phyloP scores from a whole-genome alignment of 1,140 invertebrate species.

The Trachymyrmex septentrionalis region DNA sequence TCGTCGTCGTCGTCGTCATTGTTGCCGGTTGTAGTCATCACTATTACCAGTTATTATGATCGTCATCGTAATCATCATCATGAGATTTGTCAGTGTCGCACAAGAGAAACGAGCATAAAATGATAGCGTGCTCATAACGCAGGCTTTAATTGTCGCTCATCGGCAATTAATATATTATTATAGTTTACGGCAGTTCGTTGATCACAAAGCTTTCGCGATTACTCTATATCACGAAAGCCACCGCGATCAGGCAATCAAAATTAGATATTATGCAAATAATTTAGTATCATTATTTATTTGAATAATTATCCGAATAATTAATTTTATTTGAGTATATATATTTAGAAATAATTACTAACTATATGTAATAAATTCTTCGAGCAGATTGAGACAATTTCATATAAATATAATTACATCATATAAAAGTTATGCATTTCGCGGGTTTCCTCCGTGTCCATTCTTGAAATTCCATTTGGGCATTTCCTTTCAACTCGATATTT shows the following conservation, averaged over 20 bases:
- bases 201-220: constrained; percentile 27
- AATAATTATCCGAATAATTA: not conserved
- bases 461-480: no score
- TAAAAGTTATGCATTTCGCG: no score
- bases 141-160: constrained; percentile 66
- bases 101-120: constrained; percentile 64
- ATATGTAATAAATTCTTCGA: not conserved
- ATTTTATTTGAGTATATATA: not conserved
- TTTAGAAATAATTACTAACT: not conserved
- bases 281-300: not conserved
- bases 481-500: no score
- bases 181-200: constrained; percentile 38
- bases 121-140: constrained; percentile 45
- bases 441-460: no score
- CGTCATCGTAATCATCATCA: constrained; percentile 27
- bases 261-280: constrained; percentile 4
- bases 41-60: not conserved
- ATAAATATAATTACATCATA: not conserved
- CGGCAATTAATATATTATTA: constrained; percentile 60
- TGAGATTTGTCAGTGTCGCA: not conserved
- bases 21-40: not conserved
- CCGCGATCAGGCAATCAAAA: not conserved
- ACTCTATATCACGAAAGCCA: not conserved
- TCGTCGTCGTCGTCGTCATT: not conserved
- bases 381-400: not conserved